Conservation (phyloP, 2,888 invertebrate genomes). For the Morpho achilles region DNA sequence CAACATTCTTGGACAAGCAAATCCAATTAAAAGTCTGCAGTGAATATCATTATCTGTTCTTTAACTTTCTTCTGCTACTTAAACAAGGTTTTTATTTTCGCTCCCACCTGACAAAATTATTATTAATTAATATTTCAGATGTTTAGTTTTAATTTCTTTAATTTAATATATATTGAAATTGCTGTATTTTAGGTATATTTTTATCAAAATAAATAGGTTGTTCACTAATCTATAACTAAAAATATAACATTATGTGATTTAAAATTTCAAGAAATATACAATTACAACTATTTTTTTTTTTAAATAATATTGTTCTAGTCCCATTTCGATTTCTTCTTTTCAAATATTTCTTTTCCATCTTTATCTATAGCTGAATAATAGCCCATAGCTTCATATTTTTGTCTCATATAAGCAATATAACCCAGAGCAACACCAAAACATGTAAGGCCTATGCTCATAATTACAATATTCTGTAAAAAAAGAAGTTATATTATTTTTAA, state of each 20-base stretch:
- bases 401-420: conserved; percentile 92
- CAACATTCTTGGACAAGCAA: too few relatives aligned
- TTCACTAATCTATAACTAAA: neutral
- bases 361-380: conserved; percentile 89
- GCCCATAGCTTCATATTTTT: conserved; percentile 87
- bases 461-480: conserved; percentile 86
- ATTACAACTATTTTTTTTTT: neutral
- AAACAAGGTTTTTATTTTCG: too few relatives aligned
- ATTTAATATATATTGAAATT: too few relatives aligned
- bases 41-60: too few relatives aligned
- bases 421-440: conserved; percentile 86
- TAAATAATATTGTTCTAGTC: conserved; percentile 54
- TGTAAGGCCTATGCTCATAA: conserved; percentile 90
- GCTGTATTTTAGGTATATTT: too few relatives aligned
- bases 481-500: neutral
- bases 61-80: too few relatives aligned
- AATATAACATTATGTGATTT: neutral
- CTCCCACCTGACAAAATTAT: too few relatives aligned
- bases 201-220: too few relatives aligned
- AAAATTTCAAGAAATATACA: neutral
- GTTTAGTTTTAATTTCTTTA: too few relatives aligned
- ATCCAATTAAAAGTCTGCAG: too few relatives aligned
- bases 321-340: conserved; percentile 89
- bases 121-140: too few relatives aligned
- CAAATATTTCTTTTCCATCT: conserved; percentile 87